A percentile compares a stretch with the other conserved stretches of the same genome.
These are phyloP conservation scores for Watsonalla binaria DNA, from an alignment of 2,888 invertebrate genomes.

Conservation along the genomic window DNA sequence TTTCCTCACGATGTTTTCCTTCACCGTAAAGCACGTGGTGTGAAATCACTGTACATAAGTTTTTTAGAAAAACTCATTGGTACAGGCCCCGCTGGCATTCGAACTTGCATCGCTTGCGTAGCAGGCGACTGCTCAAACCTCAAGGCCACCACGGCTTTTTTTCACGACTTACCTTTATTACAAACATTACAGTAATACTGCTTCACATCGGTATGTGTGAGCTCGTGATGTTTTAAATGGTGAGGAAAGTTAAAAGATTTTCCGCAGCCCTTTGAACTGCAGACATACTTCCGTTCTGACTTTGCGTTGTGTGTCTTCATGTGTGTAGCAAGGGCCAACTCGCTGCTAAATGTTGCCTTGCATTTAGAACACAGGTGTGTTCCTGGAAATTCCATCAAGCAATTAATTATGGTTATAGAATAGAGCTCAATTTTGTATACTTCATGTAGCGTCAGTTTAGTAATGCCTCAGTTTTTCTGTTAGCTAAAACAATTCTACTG, in stretches of 20 bases:
- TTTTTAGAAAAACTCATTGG: too few species aligned
- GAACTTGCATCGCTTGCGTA: too few species aligned
- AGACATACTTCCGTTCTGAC: slow-evolving; percentile 52
- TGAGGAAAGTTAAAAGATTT: slow-evolving; percentile 69
- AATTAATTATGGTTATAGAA: too few species aligned
- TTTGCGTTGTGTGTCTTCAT: slow-evolving; percentile 53
- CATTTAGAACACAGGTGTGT: slow-evolving; percentile 53
- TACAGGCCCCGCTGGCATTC: too few species aligned
- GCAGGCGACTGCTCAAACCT: too few species aligned
- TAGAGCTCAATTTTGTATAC: too few species aligned
- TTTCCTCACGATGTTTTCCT: too few species aligned
- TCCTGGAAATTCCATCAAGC: slow-evolving; percentile 52
- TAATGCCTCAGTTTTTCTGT: too few species aligned
- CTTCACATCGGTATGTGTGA: slow-evolving; percentile 60
- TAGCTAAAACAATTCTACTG: too few species aligned
- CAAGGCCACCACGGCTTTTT: not conserved
- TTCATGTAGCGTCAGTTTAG: too few species aligned
- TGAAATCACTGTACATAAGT: too few species aligned
- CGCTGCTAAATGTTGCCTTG: slow-evolving; percentile 50
- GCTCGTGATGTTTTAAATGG: slow-evolving; percentile 65
- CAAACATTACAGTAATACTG: slow-evolving; percentile 60
- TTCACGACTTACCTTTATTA: slow-evolving; percentile 51
- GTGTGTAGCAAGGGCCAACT: slow-evolving; percentile 55
- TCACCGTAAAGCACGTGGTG: too few species aligned
- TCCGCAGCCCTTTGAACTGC: slow-evolving; percentile 46